Conservation (phyloP, 2,113 vertebrate species). For the Melanerpes aurifrons region DNA sequence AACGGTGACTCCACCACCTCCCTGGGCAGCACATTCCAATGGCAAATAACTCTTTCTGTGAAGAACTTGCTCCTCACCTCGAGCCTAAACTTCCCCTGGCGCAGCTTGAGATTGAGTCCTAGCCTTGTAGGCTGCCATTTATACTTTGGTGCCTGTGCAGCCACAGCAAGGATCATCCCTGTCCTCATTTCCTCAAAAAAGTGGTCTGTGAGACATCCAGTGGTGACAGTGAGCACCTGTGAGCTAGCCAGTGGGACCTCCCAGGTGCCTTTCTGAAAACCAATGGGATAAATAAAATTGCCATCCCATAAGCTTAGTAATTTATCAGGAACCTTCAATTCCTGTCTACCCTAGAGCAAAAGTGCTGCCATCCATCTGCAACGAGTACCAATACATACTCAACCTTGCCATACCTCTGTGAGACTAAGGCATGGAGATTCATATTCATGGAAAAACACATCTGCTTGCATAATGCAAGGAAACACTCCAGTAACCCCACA, state of each 20-base stretch:
- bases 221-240: constrained; percentile 16
- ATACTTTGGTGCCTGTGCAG: background rate
- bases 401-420: background rate
- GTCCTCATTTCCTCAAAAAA: background rate
- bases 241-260: background rate
- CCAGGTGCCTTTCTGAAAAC: background rate
- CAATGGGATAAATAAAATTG: background rate
- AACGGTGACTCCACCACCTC: no score
- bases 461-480: background rate
- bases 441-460: background rate
- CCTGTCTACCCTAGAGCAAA: background rate
- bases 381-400: background rate
- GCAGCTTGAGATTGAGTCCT: no score
- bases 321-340: background rate
- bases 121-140: background rate
- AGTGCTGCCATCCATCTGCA: background rate
- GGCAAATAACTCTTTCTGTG: no score
- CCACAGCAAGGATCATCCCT: background rate
- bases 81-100: no score
- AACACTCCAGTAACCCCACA: background rate
- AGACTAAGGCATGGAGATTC: background rate
- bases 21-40: no score
- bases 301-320: background rate
- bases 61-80: no score
- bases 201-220: constrained; percentile 71